Percentiles rank a stretch among this genome's conserved stretches.
These are phyloP conservation scores for Drosophila asahinai DNA, from an alignment of 1,140 invertebrate species.

Conservation along the genomic window DNA sequence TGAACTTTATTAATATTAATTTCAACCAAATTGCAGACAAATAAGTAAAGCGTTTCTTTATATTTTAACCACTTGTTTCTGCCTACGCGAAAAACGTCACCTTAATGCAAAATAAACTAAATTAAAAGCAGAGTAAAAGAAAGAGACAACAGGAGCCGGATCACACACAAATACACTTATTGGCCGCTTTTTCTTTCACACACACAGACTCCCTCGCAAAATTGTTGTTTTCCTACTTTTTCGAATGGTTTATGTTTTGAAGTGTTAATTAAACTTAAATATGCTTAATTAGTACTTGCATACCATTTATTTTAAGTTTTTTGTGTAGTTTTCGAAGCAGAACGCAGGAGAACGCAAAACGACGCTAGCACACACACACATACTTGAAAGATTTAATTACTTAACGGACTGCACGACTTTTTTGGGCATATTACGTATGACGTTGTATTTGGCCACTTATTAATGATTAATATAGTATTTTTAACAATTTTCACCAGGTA, in stretches of 20 bases:
- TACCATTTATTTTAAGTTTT: not conserved
- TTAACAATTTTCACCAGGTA: not conserved
- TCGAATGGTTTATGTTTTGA: not conserved
- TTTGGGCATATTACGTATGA: not conserved
- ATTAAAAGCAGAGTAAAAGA: not conserved
- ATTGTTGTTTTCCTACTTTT: not conserved
- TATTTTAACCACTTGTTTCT: not conserved
- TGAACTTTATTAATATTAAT: not conserved
- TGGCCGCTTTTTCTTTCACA: not conserved
- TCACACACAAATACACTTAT: not conserved
- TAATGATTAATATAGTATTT: not conserved
- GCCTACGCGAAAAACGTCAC: not conserved
- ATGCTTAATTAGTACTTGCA: not conserved
- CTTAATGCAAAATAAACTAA: not conserved
- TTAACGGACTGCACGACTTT: too few species aligned
- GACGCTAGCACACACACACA: too few species aligned
- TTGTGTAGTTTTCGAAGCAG: not conserved
- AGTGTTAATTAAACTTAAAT: too few species aligned
- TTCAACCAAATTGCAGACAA: conserved; percentile 12
- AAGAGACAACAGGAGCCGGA: not conserved
- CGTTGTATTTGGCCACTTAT: too few species aligned
- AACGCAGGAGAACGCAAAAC: too few species aligned
- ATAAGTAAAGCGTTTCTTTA: not conserved
- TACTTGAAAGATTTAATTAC: not conserved
- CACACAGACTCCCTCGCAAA: not conserved